phyloP scores from a whole-genome alignment of 2,888 invertebrate species.

The Loripinus fragilis region DNA sequence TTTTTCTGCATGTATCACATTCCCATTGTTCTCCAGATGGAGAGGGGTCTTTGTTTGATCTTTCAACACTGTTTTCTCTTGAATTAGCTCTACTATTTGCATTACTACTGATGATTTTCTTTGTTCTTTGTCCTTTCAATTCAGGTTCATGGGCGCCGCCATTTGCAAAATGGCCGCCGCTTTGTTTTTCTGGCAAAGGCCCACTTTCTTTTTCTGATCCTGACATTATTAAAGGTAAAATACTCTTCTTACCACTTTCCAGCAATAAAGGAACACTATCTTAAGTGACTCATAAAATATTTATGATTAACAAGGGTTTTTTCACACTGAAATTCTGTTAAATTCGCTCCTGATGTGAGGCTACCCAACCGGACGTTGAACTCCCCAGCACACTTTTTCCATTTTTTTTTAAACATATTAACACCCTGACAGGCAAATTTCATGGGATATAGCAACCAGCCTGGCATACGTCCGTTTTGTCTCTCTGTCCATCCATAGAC shows the following conservation, averaged over 20 bases:
- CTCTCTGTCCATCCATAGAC: too few species aligned
- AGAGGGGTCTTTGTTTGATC: not conserved
- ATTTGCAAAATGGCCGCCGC: too few species aligned
- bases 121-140: not conserved
- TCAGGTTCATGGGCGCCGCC: not conserved
- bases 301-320: not conserved
- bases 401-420: too few species aligned
- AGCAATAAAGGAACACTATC: not conserved
- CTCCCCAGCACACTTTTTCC: too few species aligned
- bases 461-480: too few species aligned
- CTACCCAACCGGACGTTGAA: conserved; percentile 8
- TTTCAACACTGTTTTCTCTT: conserved; percentile 1
- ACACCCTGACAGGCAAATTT: too few species aligned
- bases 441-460: too few species aligned
- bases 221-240: not conserved
- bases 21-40: too few species aligned
- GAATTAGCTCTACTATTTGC: conserved; percentile 2
- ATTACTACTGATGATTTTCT: not conserved
- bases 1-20: too few species aligned
- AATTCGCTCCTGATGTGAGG: not conserved
- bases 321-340: not conserved
- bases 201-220: too few species aligned
- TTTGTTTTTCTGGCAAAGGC: too few species aligned
- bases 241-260: not conserved
- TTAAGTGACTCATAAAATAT: not conserved